Evolutionary conservation across 2,797 vertebrate species (phyloP), one percentile per base, ranked within the genome.

Genomic region (Adrianichthys oophorus): DNA sequence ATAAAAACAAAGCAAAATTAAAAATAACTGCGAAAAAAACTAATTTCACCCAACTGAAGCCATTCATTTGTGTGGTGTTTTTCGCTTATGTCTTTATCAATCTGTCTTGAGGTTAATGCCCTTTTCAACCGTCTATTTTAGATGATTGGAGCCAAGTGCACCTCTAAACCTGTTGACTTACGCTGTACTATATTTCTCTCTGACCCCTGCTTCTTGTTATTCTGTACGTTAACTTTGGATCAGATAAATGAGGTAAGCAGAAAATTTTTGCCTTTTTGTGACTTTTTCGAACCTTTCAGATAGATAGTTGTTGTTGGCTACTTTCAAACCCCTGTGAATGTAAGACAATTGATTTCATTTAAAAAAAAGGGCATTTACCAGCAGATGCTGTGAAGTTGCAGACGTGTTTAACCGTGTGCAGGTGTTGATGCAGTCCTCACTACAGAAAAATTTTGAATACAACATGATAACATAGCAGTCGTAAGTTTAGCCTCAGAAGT

Each of bases 221-320:
- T 91, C 88, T 91, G 80, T 91, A 87, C 85, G 62, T 91, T 92
- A 85, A 88, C 91, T 90, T 83, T 91, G 91, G 92, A 92, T 90
- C 90, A 93, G 92, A 93, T 93, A 83, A 93, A 93, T 56, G 91
- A 92, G 92, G 92, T 93, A 93, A 93, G 92, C 74, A 62, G 62
- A 88, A 32, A 47, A 78, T 67, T 89, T 90, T 91, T 88, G 74
- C 70, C 90, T 92, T 71, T 84, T 86, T 90, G 68, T 87, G 52
- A 81, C 62, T 79, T 81, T 66, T 60, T 19, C 19, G 56, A 76
- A 63, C 32, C 58, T 78, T 78, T 76, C 56, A 75, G 57, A 64
- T 52, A 70, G 66, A 48, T 72, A 74, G 68, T 70, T 74, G 75
- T 79, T 81, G 79, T 76, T 72, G 82, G 73, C 74, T 70, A 14